Percentiles rank a stretch among this genome's conserved stretches.
These are phyloP conservation scores for Synergus japonicus DNA, from an alignment of 2,888 invertebrate genomes.

Conservation along the genomic window DNA sequence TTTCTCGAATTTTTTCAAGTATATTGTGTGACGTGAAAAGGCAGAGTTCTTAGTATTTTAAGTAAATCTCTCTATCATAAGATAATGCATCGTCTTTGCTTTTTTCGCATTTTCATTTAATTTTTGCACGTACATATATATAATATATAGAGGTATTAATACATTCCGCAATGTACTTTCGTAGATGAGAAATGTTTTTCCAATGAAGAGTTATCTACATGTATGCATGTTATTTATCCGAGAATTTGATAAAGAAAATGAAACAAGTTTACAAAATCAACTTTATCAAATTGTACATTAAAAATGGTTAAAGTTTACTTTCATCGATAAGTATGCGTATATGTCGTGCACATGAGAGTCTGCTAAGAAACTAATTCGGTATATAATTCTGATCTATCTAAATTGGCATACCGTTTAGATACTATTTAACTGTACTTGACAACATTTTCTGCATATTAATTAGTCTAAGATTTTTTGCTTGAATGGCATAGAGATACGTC, in stretches of 20 bases:
- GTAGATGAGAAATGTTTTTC: background rate
- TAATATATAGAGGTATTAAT: background rate
- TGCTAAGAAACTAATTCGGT: background rate
- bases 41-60: constrained; percentile 3
- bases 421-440: background rate
- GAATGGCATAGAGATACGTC: background rate
- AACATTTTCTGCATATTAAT: background rate
- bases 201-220: background rate
- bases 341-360: background rate
- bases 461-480: background rate
- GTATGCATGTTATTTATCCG: background rate
- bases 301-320: background rate
- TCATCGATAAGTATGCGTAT: background rate
- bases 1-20: background rate
- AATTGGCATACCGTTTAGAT: background rate
- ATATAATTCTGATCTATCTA: background rate
- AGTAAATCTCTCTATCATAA: constrained; percentile 1
- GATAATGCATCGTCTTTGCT: background rate
- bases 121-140: constrained; percentile 6
- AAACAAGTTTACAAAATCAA: background rate
- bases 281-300: background rate
- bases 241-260: background rate
- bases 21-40: background rate
- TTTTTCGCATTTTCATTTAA: background rate
- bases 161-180: background rate